Evolutionary conservation across 2,888 invertebrate genomes (phyloP), one percentile per base, ranked within the genome.

Genomic region (Apoderus coryli): DNA sequence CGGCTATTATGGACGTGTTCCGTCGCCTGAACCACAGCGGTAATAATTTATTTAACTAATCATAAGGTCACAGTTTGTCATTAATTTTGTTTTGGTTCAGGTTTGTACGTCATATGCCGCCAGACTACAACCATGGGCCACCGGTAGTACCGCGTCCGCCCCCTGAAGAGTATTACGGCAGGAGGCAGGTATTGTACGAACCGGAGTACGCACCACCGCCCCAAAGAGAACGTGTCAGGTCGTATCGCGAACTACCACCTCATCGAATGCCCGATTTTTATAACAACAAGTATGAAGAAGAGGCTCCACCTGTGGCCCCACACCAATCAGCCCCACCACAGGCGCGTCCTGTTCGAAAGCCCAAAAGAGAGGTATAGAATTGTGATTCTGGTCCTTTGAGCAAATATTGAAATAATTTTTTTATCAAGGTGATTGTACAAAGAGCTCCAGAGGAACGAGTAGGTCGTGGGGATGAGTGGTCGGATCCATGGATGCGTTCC

Each of bases 401-500:
- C n/a, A n/a, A n/a, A n/a, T n/a, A n/a, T n/a, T n/a, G n/a, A 3
- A 12, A 12, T 31, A 16, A 11, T 25, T 9, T 10, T 26, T n/a
- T 3, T 16, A 16, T 16, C 14, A 13, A 39, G 32, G 81, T 81
- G 2, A 80, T 79, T 39, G 79, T 82, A 1, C 80, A 81, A 53
- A 69, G 80, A 14, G 74, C 19, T 6, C n/a, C 33, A 36, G 45
- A 47, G 36, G 50, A 45, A 29, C 37, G 53, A 25, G 43, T 42
- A 5, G 49, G 48, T 16, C 68, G 71, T 24, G 79, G 73, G 1
- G 90, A 92, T 53, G 90, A 90, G 48, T 93, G 92, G 90, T 81
- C 80, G 24, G 92, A 93, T 61, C 92, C 92, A 0, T 93, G 92
- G 92, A 86, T 86, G 77, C 60, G 77, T 16, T 69, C 72, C 3